phyloP scores from a whole-genome alignment of 2,888 invertebrate genomes.

The Dyspetes luteomarginatus region DNA sequence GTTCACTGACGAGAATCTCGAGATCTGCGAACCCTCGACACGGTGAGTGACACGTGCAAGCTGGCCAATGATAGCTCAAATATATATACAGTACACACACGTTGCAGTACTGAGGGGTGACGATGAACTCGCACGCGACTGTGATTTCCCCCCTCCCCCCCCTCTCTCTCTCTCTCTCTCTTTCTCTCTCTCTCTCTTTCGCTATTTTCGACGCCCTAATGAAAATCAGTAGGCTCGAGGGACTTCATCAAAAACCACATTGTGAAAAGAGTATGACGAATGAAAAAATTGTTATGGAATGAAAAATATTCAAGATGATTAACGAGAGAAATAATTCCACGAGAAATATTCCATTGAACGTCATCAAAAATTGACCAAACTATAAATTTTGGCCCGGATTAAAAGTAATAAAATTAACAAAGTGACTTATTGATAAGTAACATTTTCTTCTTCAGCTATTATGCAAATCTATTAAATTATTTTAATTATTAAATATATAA shows the following conservation, averaged over 20 bases:
- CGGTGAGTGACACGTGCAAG: constrained; percentile 73
- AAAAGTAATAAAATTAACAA: no score
- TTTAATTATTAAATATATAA: no score
- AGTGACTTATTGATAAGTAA: no score
- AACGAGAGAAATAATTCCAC: no score
- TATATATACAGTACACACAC: constrained; percentile 5
- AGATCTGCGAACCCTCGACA: constrained; percentile 39
- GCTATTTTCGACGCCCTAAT: constrained; percentile 17
- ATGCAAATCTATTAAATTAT: no score
- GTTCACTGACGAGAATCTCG: constrained; percentile 18
- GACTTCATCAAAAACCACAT: constrained; percentile 16
- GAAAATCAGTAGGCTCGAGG: constrained; percentile 12
- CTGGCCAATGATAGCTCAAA: constrained; percentile 70
- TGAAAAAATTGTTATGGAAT: neutral
- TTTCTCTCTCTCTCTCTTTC: constrained; percentile 23
- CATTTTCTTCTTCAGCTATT: no score
- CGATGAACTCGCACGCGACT: constrained; percentile 36
- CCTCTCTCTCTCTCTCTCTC: neutral
- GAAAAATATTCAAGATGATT: constrained; percentile 23
- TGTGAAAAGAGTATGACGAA: neutral
- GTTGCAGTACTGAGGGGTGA: constrained; percentile 12
- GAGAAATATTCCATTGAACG: no score
- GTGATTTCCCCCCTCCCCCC: constrained; percentile 24
- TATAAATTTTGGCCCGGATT: no score
- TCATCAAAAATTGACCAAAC: no score